Evolutionary conservation across 1,140 invertebrate genomes (phyloP).

Genomic region (Asobara japonica): DNA sequence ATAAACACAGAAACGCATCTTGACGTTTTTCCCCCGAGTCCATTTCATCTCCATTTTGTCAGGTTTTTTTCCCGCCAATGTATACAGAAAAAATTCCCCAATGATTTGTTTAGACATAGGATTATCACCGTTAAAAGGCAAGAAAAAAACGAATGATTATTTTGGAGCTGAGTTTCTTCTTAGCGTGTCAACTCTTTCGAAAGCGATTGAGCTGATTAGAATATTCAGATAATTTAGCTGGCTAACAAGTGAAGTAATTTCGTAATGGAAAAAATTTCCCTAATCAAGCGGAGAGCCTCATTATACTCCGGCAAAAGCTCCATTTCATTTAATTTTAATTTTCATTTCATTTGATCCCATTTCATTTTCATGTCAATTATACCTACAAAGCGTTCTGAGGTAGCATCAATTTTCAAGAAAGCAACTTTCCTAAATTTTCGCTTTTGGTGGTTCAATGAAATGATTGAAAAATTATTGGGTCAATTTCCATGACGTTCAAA

Average conservation of each 20-base stretch:
- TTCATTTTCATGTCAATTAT: no score
- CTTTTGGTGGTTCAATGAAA: no score
- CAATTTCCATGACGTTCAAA: no score
- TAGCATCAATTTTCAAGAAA: no score
- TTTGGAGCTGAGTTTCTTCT: neutral
- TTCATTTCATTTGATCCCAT: no score
- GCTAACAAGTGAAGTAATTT: neutral
- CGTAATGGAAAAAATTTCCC: neutral
- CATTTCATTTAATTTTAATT: no score
- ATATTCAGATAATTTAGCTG: neutral
- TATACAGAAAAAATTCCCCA: neutral
- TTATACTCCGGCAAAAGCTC: no score
- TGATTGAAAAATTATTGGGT: no score
- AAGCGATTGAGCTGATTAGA: neutral
- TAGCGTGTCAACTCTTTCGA: conserved; percentile 15
- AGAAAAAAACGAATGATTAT: neutral
- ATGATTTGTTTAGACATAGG: neutral
- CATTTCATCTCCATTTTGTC: neutral
- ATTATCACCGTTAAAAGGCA: neutral
- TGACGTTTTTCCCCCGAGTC: neutral
- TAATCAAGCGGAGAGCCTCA: no score
- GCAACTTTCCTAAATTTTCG: no score
- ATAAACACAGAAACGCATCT: neutral
- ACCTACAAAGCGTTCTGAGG: no score
- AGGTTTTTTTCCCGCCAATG: neutral